Percentiles rank a stretch among this genome's conserved stretches.
Evolutionary conservation across 2,888 invertebrate genomes (phyloP).

Genomic region (Pharmacophagus antenor): DNA sequence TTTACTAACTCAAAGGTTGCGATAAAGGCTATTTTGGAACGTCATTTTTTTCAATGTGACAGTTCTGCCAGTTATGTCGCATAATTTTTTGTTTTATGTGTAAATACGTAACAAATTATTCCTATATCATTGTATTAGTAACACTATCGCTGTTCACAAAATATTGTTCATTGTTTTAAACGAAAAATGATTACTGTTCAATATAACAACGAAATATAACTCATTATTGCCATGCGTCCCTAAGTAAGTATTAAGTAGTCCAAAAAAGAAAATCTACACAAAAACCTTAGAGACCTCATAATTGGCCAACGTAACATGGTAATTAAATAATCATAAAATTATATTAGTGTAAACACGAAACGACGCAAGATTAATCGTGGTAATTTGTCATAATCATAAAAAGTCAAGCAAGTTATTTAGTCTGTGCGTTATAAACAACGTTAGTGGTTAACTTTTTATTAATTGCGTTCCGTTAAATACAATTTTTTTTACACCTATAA

Average conservation of each 20-base stretch:
- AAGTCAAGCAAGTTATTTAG: constrained; percentile 11
- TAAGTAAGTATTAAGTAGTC: background rate
- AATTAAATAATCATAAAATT: constrained; percentile 23
- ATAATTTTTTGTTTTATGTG: too few species aligned
- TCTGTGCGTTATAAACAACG: constrained; percentile 3
- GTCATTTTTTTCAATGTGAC: too few species aligned
- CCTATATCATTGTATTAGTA: too few species aligned
- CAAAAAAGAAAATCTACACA: background rate
- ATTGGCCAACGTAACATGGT: constrained; percentile 13
- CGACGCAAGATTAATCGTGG: constrained; percentile 10
- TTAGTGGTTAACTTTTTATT: background rate
- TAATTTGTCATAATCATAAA: constrained; percentile 26
- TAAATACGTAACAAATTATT: too few species aligned
- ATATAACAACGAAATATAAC: background rate
- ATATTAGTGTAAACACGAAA: constrained; percentile 21
- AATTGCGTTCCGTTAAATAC: background rate
- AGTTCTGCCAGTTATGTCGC: too few species aligned
- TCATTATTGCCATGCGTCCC: background rate
- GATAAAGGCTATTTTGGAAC: too few species aligned
- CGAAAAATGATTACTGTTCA: too few species aligned
- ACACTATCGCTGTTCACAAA: too few species aligned
- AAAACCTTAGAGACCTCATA: constrained; percentile 3
- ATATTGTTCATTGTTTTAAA: too few species aligned
- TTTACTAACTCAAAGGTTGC: too few species aligned
- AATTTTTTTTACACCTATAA: background rate